Conservation (phyloP, 2,888 invertebrate species). For the Lapara coniferarum region DNA sequence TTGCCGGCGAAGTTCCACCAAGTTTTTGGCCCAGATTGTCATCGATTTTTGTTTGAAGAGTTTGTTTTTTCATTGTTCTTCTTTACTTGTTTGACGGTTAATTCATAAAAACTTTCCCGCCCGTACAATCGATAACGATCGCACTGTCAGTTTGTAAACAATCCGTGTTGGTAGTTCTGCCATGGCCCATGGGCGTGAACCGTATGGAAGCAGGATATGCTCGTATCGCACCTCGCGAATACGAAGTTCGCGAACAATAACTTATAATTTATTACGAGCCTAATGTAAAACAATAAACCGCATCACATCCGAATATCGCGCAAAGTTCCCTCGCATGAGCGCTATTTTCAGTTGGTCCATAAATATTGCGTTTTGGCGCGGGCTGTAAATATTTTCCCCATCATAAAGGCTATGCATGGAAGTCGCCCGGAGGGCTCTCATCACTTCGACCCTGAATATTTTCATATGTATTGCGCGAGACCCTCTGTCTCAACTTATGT, state of each 20-base stretch:
- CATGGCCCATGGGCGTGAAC: background rate
- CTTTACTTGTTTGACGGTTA: conserved; percentile 84
- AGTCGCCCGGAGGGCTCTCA: conserved; percentile 74
- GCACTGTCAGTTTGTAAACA: conserved; percentile 73
- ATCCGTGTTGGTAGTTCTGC: conserved; percentile 40
- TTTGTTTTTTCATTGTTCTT: conserved; percentile 84
- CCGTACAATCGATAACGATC: conserved; percentile 76
- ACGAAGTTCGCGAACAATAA: conserved; percentile 44
- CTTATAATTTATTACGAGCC: conserved; percentile 56
- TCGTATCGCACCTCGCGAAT: conserved; percentile 27
- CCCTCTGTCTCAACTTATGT: conserved; percentile 83
- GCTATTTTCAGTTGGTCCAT: conserved; percentile 65
- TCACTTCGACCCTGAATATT: conserved; percentile 81
- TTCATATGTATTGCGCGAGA: conserved; percentile 69
- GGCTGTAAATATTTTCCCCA: conserved; percentile 78
- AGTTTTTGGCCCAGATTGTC: conserved; percentile 84
- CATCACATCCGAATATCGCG: conserved; percentile 49
- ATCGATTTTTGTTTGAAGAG: conserved; percentile 85
- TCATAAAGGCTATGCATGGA: conserved; percentile 74
- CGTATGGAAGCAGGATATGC: background rate
- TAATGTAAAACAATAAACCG: conserved; percentile 66
- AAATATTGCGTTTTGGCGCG: conserved; percentile 72
- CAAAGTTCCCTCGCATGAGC: conserved; percentile 52
- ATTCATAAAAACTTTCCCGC: conserved; percentile 83
- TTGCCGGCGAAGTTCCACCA: conserved; percentile 80